These are phyloP conservation scores for Caenorhabditis inopinata DNA, from an alignment of 1,140 invertebrate species.

Conservation along the genomic window DNA sequence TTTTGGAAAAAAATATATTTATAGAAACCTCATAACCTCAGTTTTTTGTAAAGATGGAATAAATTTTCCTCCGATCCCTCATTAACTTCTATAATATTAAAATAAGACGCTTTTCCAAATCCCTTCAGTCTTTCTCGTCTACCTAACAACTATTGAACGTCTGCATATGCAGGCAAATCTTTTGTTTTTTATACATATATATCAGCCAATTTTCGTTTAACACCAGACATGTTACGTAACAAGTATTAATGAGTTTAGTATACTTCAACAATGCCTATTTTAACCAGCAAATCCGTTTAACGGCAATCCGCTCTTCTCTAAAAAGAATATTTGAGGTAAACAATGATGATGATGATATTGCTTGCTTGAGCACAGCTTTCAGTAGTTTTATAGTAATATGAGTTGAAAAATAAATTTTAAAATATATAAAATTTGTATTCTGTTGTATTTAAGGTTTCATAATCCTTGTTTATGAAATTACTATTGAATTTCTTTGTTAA, in stretches of 20 bases:
- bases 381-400: no score
- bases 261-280: slow-evolving; percentile 20
- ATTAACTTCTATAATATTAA: no score
- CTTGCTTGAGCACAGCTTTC: no score
- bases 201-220: background rate
- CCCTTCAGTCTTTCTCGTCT: background rate
- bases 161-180: background rate
- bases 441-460: no score
- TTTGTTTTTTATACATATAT: slow-evolving; percentile 3
- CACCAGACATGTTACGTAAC: background rate
- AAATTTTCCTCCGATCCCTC: no score
- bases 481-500: no score
- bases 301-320: background rate
- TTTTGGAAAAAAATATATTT: no score
- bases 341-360: background rate
- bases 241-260: background rate
- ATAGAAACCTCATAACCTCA: no score
- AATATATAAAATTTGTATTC: no score
- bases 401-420: no score
- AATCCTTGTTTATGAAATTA: no score
- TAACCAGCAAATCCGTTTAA: background rate
- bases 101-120: background rate
- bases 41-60: no score
- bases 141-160: background rate
- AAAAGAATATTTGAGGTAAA: background rate